phyloP scores from a whole-genome alignment of 2,113 vertebrate species.

The Euleptes europaea region DNA sequence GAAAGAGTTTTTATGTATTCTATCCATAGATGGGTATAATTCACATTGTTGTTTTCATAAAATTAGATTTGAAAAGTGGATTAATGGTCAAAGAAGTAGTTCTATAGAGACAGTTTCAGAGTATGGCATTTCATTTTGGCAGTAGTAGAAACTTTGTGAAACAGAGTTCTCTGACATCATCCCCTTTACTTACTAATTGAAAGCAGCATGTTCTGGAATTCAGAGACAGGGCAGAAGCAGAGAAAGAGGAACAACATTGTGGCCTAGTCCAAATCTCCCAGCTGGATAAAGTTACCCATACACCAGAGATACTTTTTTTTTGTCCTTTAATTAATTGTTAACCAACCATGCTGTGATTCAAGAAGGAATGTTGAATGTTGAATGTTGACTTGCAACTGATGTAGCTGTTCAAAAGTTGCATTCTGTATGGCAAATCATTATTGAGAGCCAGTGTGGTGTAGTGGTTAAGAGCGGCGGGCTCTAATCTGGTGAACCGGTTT shows the following conservation, averaged over 20 bases:
- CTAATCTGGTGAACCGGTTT: too few species aligned
- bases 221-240: rapidly evolving
- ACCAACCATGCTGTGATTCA: rapidly evolving
- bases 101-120: rapidly evolving
- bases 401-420: not conserved
- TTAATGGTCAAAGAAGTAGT: not conserved
- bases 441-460: too few species aligned
- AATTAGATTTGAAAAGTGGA: not conserved
- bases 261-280: not conserved
- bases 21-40: rapidly evolving
- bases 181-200: not conserved
- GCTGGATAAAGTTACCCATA: rapidly evolving
- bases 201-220: not conserved
- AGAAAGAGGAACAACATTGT: not conserved
- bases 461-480: too few species aligned
- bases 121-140: slow-evolving; percentile 16
- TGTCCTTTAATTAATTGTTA: not conserved
- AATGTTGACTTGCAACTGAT: not conserved
- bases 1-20: not conserved
- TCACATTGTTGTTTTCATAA: not conserved
- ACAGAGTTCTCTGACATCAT: not conserved
- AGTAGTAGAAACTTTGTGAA: rapidly evolving
- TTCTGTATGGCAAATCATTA: rapidly evolving
- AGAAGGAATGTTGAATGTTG: not conserved
- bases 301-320: not conserved